Conservation (phyloP, 2,888 invertebrate genomes). For the Gnatocerus cornutus region DNA sequence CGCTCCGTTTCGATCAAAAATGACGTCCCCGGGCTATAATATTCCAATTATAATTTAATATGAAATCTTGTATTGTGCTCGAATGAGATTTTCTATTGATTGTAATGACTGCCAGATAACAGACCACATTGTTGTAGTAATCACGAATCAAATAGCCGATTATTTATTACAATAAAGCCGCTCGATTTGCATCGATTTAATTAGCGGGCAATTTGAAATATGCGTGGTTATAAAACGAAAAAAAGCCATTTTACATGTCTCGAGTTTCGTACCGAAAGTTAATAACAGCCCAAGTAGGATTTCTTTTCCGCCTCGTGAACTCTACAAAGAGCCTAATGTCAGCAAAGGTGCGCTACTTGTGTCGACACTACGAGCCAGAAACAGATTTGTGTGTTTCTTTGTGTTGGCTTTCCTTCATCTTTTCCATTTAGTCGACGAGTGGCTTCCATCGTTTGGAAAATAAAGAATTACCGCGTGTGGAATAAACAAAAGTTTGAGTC, state of each 20-base stretch:
- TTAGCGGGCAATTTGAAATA: slow-evolving; percentile 13
- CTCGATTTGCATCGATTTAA: no score
- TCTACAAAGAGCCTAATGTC: slow-evolving; percentile 54
- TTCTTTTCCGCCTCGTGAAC: slow-evolving; percentile 56
- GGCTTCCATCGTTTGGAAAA: slow-evolving; percentile 35
- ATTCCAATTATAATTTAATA: no score
- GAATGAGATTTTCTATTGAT: no score
- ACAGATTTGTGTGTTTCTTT: slow-evolving; percentile 55
- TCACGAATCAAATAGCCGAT: background rate
- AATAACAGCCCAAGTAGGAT: slow-evolving; percentile 56
- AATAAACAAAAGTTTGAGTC: slow-evolving; percentile 32
- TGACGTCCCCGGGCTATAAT: no score
- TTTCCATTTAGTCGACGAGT: slow-evolving; percentile 42
- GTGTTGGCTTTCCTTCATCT: slow-evolving; percentile 44
- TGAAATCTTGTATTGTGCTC: no score
- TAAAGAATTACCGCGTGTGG: slow-evolving; percentile 42
- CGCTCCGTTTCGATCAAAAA: no score
- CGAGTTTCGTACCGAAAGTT: slow-evolving; percentile 49
- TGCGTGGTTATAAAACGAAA: slow-evolving; percentile 29
- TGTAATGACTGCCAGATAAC: background rate
- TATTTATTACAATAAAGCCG: background rate
- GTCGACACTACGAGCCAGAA: slow-evolving; percentile 47
- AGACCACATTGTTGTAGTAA: background rate
- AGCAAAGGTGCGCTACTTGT: slow-evolving; percentile 49
- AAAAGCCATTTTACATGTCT: slow-evolving; percentile 37